These are phyloP conservation scores for Hofmannophila pseudospretella DNA, from an alignment of 2,888 invertebrate genomes.

Conservation along the genomic window DNA sequence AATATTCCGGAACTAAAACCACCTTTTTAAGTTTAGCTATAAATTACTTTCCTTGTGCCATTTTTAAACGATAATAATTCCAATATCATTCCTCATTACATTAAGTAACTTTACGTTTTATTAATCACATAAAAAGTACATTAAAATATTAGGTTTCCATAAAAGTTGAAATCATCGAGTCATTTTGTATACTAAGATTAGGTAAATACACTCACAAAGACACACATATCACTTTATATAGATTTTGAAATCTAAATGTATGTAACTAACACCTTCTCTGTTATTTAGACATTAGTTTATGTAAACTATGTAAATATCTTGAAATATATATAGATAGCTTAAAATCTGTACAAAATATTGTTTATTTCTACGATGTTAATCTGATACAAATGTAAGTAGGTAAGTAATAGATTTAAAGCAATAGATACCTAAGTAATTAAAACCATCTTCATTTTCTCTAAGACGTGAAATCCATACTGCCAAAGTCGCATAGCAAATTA, in stretches of 20 bases:
- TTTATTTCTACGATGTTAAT: conserved; percentile 36
- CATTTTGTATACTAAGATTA: background rate
- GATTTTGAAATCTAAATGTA: background rate
- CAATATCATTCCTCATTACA: background rate
- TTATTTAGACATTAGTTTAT: too few species aligned
- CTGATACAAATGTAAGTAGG: conserved; percentile 18
- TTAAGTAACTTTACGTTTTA: too few species aligned
- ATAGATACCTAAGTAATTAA: conserved; percentile 1
- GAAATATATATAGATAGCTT: background rate
- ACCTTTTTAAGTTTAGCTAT: background rate
- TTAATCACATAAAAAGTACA: too few species aligned
- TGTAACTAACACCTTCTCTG: too few species aligned
- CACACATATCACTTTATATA: background rate
- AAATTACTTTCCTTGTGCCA: background rate
- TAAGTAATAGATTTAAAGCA: conserved; percentile 9
- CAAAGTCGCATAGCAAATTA: conserved; percentile 29
- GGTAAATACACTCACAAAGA: background rate
- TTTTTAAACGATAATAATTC: background rate
- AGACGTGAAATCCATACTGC: conserved; percentile 38
- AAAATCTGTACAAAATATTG: conserved; percentile 28
- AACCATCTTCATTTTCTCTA: background rate
- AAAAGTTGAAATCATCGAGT: too few species aligned
- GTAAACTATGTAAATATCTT: too few species aligned
- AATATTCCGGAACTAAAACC: background rate
- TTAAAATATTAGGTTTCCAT: too few species aligned